Conservation (phyloP, 2,888 invertebrate genomes). For the Drosophila glabriapex region DNA sequence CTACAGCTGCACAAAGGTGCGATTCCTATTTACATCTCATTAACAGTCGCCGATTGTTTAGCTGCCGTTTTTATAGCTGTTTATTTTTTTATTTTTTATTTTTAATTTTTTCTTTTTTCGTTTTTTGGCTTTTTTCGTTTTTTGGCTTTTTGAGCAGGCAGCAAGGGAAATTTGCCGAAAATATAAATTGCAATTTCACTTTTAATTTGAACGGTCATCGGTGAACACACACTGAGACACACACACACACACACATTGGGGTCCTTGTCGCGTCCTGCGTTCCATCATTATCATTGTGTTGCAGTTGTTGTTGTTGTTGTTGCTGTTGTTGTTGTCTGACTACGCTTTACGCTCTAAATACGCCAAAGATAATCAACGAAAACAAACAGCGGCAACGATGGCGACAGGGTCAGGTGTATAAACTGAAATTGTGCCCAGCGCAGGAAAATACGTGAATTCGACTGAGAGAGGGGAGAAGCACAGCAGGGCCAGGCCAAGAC, state of each 20-base stretch:
- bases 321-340: constrained; percentile 69
- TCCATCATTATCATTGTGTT: constrained; percentile 63
- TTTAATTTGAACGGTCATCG: constrained; percentile 63
- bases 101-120: constrained; percentile 14
- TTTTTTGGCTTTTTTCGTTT: constrained; percentile 45
- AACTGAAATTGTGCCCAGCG: constrained; percentile 56
- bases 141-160: constrained; percentile 60
- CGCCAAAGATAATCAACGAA: constrained; percentile 84
- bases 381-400: constrained; percentile 73
- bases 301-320: constrained; percentile 1
- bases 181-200: constrained; percentile 79
- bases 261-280: constrained; percentile 54
- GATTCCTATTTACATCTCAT: constrained; percentile 22
- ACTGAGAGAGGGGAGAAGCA: constrained; percentile 16
- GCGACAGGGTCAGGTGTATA: constrained; percentile 78
- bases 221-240: not conserved
- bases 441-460: constrained; percentile 11
- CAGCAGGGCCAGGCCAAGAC: not conserved
- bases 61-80: not conserved
- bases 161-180: constrained; percentile 76
- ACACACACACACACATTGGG: constrained; percentile 3
- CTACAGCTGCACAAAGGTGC: not conserved
- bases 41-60: not conserved
- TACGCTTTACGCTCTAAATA: constrained; percentile 85
- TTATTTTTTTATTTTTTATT: not conserved